phyloP scores from a whole-genome alignment of 2,888 invertebrate species.

The Resseliella maxima region DNA sequence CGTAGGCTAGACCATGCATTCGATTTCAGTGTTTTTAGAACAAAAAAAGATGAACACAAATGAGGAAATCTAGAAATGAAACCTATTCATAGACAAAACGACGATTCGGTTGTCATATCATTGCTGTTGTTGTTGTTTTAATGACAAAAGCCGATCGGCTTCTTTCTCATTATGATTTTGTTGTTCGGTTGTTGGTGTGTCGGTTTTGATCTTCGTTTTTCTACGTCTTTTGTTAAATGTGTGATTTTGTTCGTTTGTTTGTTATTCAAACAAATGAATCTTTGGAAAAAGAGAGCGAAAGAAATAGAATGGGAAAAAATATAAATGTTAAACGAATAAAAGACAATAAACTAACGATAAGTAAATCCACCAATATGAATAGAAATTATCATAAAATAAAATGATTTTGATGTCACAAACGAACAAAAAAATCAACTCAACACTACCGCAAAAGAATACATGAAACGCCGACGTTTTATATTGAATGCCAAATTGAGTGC shows the following conservation, averaged over 20 bases:
- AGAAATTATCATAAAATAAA: background rate
- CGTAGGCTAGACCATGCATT: background rate
- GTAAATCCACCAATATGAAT: constrained; percentile 16
- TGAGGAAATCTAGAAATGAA: background rate
- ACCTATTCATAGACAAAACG: constrained; percentile 34
- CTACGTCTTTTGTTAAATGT: background rate
- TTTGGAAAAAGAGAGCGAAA: too few species aligned
- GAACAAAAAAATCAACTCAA: background rate
- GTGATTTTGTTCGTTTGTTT: background rate
- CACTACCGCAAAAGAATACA: background rate
- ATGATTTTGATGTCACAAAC: background rate
- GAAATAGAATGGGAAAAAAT: background rate
- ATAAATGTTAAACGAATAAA: background rate
- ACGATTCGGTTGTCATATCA: constrained; percentile 49
- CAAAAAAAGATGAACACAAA: background rate
- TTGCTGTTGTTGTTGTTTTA: background rate
- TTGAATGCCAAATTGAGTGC: constrained; percentile 43
- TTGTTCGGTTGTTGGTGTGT: background rate
- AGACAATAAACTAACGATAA: background rate
- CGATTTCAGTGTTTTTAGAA: background rate
- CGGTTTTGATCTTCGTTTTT: constrained; percentile 13
- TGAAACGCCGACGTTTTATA: background rate
- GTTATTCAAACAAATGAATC: background rate
- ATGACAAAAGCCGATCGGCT: background rate
- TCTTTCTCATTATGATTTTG: background rate